These are phyloP conservation scores for Andrena bicolor DNA, from an alignment of 2,888 invertebrate genomes.

Conservation along the genomic window DNA sequence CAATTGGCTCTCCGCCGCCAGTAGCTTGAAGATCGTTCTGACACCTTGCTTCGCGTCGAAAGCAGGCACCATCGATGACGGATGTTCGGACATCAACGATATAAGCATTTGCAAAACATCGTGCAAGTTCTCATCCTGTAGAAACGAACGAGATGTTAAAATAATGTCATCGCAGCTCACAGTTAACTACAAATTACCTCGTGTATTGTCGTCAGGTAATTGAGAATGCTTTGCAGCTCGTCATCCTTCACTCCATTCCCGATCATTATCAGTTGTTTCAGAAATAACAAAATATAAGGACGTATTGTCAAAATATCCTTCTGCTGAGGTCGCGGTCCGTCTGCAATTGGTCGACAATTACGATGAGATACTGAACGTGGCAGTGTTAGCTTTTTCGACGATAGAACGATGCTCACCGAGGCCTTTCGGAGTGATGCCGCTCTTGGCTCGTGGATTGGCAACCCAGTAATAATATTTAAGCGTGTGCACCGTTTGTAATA, in stretches of 20 bases:
- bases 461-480: slow-evolving; percentile 99
- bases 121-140: slow-evolving; percentile 98
- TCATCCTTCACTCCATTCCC: slow-evolving; percentile 99
- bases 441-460: slow-evolving; percentile 96
- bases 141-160: slow-evolving; percentile 50
- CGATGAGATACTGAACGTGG: neutral
- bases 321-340: slow-evolving; percentile 96
- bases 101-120: slow-evolving; percentile 99
- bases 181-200: slow-evolving; percentile 88
- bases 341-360: slow-evolving; percentile 88
- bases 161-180: neutral
- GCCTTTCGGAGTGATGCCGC: slow-evolving; percentile 98
- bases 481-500: slow-evolving; percentile 98
- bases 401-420: slow-evolving; percentile 89
- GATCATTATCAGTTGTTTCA: slow-evolving; percentile 98
- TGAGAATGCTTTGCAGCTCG: slow-evolving; percentile 98
- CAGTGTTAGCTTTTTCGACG: neutral
- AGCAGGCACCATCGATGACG: slow-evolving; percentile 99
- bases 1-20: slow-evolving; percentile 98
- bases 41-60: slow-evolving; percentile 99
- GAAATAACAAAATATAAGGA: slow-evolving; percentile 96
- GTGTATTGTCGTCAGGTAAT: slow-evolving; percentile 98
- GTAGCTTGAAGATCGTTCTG: slow-evolving; percentile 97
- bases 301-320: slow-evolving; percentile 97
- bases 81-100: slow-evolving; percentile 98